phyloP scores from a whole-genome alignment of 2,797 vertebrate species.

The Bradypodion pumilum region DNA sequence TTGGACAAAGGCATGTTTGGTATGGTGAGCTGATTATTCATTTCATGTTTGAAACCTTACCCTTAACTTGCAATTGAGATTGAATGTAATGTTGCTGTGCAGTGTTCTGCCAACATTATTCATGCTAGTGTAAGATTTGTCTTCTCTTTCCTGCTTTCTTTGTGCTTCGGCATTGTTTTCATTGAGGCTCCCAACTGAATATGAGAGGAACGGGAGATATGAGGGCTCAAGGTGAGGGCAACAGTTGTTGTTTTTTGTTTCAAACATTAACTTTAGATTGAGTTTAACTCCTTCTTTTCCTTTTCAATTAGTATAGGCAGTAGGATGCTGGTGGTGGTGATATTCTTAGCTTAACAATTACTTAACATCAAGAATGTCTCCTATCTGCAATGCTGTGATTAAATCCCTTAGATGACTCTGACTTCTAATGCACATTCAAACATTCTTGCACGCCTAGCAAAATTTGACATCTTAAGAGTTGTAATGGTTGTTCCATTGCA shows the following conservation, averaged over 20 bases:
- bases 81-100: conserved; percentile 63
- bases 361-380: conserved; percentile 56
- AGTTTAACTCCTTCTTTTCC: conserved; percentile 58
- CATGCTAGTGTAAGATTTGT: conserved; percentile 76
- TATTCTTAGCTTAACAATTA: conserved; percentile 51
- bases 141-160: conserved; percentile 82
- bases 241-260: conserved; percentile 73
- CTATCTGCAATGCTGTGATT: conserved; percentile 57
- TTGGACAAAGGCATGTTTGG: conserved; percentile 11
- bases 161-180: conserved; percentile 79
- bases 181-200: conserved; percentile 95
- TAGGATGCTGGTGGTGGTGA: conserved; percentile 57
- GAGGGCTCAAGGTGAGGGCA: conserved; percentile 99
- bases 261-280: conserved; percentile 61
- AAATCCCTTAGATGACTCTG: conserved; percentile 54
- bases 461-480: conserved; percentile 27
- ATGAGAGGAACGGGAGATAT: conserved; percentile 99
- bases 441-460: conserved; percentile 40
- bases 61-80: conserved; percentile 32
- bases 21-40: conserved; percentile 36
- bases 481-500: conserved; percentile 49
- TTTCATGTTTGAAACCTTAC: conserved; percentile 49
- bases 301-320: conserved; percentile 50
- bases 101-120: conserved; percentile 49
- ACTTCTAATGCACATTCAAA: conserved; percentile 43